Evolutionary conservation across 2,797 vertebrate species (phyloP), one percentile per base, ranked within the genome.

Genomic region (Parauchenoglanis punctatus): DNA sequence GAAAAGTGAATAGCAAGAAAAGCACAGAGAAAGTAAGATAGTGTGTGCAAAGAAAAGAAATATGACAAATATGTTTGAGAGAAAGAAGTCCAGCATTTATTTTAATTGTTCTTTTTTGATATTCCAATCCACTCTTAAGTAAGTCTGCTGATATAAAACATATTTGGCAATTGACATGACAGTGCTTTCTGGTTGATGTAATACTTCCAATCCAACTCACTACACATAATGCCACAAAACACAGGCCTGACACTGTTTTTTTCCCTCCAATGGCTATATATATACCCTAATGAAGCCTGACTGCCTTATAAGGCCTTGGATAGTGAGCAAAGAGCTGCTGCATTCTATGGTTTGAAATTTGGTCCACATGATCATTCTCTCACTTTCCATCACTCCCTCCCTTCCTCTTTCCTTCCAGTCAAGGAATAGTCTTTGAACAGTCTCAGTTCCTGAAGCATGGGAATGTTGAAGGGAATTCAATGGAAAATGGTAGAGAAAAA

Each of bases 131-230:
- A 67, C n/a, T 73, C 88, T 85, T 93, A 95, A 94, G 90, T 94
- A 94, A 93, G 93, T 95, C 94, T 94, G 89, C 90, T 87, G 75
- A 81, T 87, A 87, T 92, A 86, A 89, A 85, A 72, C 84, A 81
- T 90, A 87, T 91, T 90, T 88, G 89, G 86, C 86, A 76, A 75
- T 81, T 90, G 85, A 94, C 87, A 88, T 87, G 91, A 90, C 81
- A 85, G 89, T 92, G 91, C 91, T 86, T 92, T 92, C 68, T 83
- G 82, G 86, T 87, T 90, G 87, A 92, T 87, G 89, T 89, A 86
- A 87, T 91, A 89, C 76, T 78, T 85, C 65, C 40, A 85, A 86
- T 91, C 87, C 91, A 84, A 92, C 87, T 91, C 72, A 81, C 89
- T 88, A 90, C 89, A 83, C 92, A 91, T 90, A 87, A 83, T 90